A percentile compares a stretch with the other conserved stretches of the same genome.
These are phyloP conservation scores for Phalangium opilio DNA, from an alignment of 2,888 invertebrate species.

Conservation along the genomic window DNA sequence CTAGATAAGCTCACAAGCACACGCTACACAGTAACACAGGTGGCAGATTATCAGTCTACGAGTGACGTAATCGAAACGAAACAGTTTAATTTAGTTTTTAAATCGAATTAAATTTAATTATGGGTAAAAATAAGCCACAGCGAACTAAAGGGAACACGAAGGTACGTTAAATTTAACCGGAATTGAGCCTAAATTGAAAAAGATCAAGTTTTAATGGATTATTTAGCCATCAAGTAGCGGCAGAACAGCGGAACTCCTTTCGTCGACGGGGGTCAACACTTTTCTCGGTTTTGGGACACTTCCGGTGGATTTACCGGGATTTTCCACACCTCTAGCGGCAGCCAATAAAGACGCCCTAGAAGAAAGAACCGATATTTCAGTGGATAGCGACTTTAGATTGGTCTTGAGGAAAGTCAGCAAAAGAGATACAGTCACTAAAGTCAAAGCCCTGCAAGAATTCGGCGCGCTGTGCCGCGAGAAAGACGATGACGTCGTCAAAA, in stretches of 20 bases:
- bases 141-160: too few relatives aligned
- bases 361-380: slow-evolving; percentile 44
- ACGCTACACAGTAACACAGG: too few relatives aligned
- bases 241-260: slow-evolving; percentile 64
- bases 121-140: too few relatives aligned
- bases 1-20: too few relatives aligned
- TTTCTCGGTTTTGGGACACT: slow-evolving; percentile 50
- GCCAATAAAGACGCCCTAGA: slow-evolving; percentile 32
- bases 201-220: too few relatives aligned
- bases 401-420: slow-evolving; percentile 74
- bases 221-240: slow-evolving; percentile 75
- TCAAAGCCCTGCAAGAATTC: slow-evolving; percentile 76
- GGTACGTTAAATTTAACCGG: too few relatives aligned
- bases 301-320: slow-evolving; percentile 39
- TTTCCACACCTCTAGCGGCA: slow-evolving; percentile 32
- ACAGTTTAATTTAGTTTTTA: too few relatives aligned
- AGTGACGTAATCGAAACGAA: too few relatives aligned
- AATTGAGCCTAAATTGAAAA: too few relatives aligned
- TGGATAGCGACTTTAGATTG: slow-evolving; percentile 58
- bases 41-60: too few relatives aligned
- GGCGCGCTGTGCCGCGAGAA: slow-evolving; percentile 48
- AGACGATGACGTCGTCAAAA: slow-evolving; percentile 48
- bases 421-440: slow-evolving; percentile 74
- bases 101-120: too few relatives aligned
- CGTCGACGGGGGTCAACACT: slow-evolving; percentile 33